phyloP scores from a whole-genome alignment of 2,113 vertebrate genomes.

The Poeciliopsis occidentalis region DNA sequence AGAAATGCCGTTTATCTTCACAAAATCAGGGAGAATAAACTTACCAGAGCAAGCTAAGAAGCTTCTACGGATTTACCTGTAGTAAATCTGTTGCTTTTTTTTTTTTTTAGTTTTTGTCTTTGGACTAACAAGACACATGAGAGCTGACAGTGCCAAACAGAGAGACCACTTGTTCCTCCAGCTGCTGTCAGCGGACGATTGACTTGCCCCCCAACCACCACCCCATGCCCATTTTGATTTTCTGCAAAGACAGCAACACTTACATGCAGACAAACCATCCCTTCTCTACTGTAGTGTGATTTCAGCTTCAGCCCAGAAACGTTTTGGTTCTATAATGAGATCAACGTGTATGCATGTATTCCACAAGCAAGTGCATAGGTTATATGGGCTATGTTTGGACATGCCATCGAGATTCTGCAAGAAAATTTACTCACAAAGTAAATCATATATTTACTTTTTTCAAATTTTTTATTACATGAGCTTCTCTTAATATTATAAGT shows the following conservation, averaged over 20 bases:
- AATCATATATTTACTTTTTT: conserved; percentile 4
- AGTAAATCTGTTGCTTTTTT: background rate
- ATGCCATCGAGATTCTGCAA: background rate
- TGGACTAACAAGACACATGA: conserved; percentile 13
- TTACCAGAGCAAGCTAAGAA: background rate
- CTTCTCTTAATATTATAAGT: conserved; percentile 36
- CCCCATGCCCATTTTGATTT: conserved; percentile 18
- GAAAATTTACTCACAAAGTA: background rate
- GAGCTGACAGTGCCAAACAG: conserved; percentile 31
- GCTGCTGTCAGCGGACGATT: conserved; percentile 62
- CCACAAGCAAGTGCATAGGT: background rate
- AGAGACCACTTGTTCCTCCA: conserved; percentile 53
- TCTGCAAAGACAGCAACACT: conserved; percentile 8
- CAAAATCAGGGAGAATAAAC: background rate
- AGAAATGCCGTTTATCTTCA: background rate
- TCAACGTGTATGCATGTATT: background rate
- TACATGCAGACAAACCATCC: conserved; percentile 23
- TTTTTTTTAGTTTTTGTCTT: background rate
- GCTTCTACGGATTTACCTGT: background rate
- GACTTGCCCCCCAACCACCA: conserved; percentile 3
- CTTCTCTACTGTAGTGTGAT: background rate
- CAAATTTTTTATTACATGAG: background rate
- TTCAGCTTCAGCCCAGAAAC: background rate
- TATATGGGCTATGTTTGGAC: background rate
- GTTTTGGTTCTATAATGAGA: background rate